These are phyloP conservation scores for Haliclona indistincta DNA, from an alignment of 37 sponge, comb jelly and placozoan genomes.

Conservation along the genomic window DNA sequence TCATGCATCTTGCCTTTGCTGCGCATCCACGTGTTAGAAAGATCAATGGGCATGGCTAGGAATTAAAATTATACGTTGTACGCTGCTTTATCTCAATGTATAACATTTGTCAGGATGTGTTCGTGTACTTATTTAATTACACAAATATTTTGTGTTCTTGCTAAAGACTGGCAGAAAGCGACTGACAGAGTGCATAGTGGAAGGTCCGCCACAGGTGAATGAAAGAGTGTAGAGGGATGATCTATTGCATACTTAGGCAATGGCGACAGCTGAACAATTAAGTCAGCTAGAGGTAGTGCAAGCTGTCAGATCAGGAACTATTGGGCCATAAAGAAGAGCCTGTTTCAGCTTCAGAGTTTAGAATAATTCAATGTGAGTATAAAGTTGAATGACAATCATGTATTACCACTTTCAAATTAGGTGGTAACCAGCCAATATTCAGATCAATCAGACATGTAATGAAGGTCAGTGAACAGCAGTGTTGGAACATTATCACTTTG, in stretches of 20 bases:
- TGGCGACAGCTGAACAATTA: neutral
- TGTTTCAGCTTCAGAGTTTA: conserved; percentile 30
- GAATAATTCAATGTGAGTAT: conserved; percentile 30
- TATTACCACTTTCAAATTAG: conserved; percentile 2
- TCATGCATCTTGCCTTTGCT: no score
- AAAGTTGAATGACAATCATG: neutral
- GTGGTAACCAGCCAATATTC: conserved; percentile 38
- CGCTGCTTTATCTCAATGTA: neutral
- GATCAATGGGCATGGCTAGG: no score
- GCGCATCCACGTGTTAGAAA: no score
- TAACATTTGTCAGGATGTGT: conserved; percentile 26
- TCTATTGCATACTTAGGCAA: neutral
- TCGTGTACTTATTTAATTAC: conserved; percentile 44
- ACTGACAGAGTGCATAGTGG: conserved; percentile 61
- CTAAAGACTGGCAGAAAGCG: conserved; percentile 64
- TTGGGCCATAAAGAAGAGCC: conserved; percentile 19
- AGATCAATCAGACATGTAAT: conserved; percentile 41
- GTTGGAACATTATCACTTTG: neutral
- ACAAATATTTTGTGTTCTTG: conserved; percentile 71
- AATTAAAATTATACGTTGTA: no score
- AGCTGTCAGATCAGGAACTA: neutral
- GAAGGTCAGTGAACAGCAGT: neutral
- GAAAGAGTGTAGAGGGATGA: neutral
- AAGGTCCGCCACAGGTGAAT: conserved; percentile 67
- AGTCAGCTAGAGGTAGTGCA: no score